phyloP scores from a whole-genome alignment of 2,888 invertebrate species.

The Neoitamus cyanurus region DNA sequence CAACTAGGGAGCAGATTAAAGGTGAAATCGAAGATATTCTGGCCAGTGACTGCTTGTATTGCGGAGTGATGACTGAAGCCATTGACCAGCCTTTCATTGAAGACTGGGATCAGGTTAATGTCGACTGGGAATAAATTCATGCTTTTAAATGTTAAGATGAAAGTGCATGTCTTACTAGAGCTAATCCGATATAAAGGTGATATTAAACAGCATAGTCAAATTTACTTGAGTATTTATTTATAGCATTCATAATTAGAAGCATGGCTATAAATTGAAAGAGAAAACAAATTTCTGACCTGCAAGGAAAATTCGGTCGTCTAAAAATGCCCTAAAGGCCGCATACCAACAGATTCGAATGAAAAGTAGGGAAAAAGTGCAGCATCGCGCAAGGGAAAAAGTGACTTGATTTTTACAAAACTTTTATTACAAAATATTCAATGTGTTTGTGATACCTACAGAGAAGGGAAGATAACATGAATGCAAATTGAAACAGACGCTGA shows the following conservation, averaged over 20 bases:
- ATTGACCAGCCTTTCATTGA: conserved; percentile 89
- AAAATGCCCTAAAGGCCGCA: no score
- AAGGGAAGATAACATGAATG: neutral
- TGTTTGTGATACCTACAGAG: conserved; percentile 9
- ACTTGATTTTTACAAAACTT: conserved; percentile 2
- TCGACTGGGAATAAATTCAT: conserved; percentile 80
- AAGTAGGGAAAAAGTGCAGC: no score
- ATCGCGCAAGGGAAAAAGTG: neutral
- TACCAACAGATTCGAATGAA: no score
- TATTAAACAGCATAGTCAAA: neutral
- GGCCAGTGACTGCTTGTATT: conserved; percentile 91
- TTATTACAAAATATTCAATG: conserved; percentile 24
- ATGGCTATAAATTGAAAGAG: no score
- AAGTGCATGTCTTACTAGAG: neutral
- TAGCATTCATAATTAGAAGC: neutral
- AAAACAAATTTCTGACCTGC: no score
- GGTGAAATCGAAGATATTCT: conserved; percentile 89
- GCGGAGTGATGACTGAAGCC: conserved; percentile 93
- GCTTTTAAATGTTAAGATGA: neutral
- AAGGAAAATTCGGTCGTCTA: no score
- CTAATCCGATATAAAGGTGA: neutral
- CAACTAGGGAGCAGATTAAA: conserved; percentile 73
- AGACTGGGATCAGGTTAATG: conserved; percentile 83
- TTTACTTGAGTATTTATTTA: neutral
- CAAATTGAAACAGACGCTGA: conserved; percentile 5